These are phyloP conservation scores for Thera britannica DNA, from an alignment of 2,888 invertebrate species.

Conservation along the genomic window DNA sequence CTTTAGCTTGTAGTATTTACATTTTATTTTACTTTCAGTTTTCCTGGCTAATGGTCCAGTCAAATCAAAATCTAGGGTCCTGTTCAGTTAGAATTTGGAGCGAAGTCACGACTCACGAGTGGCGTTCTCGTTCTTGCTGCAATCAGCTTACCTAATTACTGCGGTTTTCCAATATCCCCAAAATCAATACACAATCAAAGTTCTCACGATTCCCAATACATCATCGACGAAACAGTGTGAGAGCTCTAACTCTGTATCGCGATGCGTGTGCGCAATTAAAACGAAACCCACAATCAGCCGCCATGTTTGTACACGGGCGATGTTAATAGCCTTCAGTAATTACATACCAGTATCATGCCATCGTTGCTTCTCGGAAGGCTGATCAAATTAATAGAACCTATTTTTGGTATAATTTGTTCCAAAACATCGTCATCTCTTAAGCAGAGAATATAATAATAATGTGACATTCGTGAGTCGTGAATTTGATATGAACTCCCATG, in stretches of 20 bases:
- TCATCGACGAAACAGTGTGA: constrained; percentile 66
- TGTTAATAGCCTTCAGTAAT: constrained; percentile 83
- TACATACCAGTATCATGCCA: constrained; percentile 81
- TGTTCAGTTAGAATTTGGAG: neutral
- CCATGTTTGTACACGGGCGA: constrained; percentile 85
- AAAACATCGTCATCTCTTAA: constrained; percentile 16
- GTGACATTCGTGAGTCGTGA: constrained; percentile 61
- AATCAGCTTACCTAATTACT: constrained; percentile 16
- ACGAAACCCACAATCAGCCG: constrained; percentile 83
- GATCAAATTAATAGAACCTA: constrained; percentile 82
- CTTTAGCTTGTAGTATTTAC: neutral
- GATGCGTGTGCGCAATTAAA: constrained; percentile 84
- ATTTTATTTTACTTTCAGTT: neutral
- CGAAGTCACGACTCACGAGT: neutral
- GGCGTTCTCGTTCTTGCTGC: neutral
- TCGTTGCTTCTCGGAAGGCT: constrained; percentile 82
- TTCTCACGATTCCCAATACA: constrained; percentile 75
- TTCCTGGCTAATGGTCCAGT: neutral
- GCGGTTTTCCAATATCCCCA: constrained; percentile 36
- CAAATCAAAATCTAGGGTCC: too few species aligned
- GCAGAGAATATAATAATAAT: constrained; percentile 51
- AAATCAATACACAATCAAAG: constrained; percentile 75
- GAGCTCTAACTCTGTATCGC: constrained; percentile 74
- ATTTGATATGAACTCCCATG: constrained; percentile 76
- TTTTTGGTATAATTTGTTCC: constrained; percentile 59